A percentile compares a stretch with the other conserved stretches of the same genome.
These are phyloP conservation scores for Phoebastria nigripes DNA, from an alignment of 2,797 vertebrate genomes.

Conservation along the genomic window DNA sequence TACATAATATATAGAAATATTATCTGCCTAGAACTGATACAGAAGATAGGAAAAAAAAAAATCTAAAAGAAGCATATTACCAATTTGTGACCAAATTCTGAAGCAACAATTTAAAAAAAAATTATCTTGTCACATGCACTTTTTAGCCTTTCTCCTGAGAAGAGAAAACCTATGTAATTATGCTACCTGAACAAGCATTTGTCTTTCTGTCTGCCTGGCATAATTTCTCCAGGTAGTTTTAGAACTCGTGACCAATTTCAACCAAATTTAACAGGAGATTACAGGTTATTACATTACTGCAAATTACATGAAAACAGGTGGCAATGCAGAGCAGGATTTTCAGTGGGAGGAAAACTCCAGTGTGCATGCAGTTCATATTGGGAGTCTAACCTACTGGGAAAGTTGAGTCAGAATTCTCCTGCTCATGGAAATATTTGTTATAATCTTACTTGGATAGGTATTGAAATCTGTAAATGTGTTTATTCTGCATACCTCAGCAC, in stretches of 20 bases:
- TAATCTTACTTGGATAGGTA: neutral
- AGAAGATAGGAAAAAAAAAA: neutral
- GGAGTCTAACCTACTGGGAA: neutral
- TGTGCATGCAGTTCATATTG: neutral
- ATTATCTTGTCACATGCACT: neutral
- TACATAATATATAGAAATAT: neutral
- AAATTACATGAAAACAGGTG: neutral
- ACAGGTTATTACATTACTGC: neutral
- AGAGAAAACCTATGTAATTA: neutral
- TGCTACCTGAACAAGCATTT: neutral
- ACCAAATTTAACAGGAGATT: neutral
- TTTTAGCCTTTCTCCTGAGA: neutral
- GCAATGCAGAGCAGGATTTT: neutral
- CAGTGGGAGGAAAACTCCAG: neutral
- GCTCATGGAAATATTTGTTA: neutral
- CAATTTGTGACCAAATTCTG: neutral
- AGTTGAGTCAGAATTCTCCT: neutral
- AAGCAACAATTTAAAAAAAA: neutral
- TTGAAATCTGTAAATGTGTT: neutral
- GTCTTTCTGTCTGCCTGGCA: neutral
- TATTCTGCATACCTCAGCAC: neutral
- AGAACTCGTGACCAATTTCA: neutral
- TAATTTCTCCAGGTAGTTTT: neutral
- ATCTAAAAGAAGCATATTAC: neutral
- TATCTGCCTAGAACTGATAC: neutral